Base-by-base conservation (phyloP, 2,888 invertebrate genomes). In the Ophonus ardosiacus region DNA sequence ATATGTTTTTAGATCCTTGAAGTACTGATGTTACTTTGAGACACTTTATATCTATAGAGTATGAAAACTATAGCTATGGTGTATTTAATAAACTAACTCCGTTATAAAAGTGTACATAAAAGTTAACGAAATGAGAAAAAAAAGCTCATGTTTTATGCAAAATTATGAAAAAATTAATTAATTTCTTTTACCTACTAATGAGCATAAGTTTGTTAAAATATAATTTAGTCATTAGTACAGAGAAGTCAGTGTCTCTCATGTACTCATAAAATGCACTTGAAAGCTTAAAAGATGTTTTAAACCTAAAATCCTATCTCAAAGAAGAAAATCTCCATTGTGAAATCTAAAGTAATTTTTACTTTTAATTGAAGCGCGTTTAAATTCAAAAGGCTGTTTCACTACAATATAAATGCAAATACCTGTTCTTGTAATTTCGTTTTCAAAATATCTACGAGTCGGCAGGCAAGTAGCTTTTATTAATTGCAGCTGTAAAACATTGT, bases 331-430 rank as follows among this genome's bases (percentile, higher is more conserved):
- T 17, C 40, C 68, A 17, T 43, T 10, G 18, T 15, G 13, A 56
- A 74, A 51, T 74, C 74, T 74, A 74, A 74, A 74, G 74, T 51
- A 74, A 74, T 74, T 82, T 71, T 82, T 82, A 82, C 68, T 82
- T 83, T 82, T 83, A 83, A 83, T 83, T 83, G 76, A 51, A 40
- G 15, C 51, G 40, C n/a, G n/a, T 74, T 74, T 71, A 76, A 71
- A 76, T 83, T 76, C 76, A 61, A 83, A 83, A 76, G 61, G 24
- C 61, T 59, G 21, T 83, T 74, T 83, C 57, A 43, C 59, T 76
- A 74, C 61, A 76, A 83, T 83, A 74, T 83, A 83, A 76, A 83
- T 83, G 83, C 83, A 76, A 83, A 83, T 83, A 74, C 59, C 59
- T 78, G 78, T 17, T 18, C 71, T 17, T 74, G 74, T 74, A 74